Percentiles rank a stretch among this genome's conserved stretches.
Evolutionary conservation across 2,113 vertebrate genomes (phyloP).

Genomic region (Hyperopisus bebe): DNA sequence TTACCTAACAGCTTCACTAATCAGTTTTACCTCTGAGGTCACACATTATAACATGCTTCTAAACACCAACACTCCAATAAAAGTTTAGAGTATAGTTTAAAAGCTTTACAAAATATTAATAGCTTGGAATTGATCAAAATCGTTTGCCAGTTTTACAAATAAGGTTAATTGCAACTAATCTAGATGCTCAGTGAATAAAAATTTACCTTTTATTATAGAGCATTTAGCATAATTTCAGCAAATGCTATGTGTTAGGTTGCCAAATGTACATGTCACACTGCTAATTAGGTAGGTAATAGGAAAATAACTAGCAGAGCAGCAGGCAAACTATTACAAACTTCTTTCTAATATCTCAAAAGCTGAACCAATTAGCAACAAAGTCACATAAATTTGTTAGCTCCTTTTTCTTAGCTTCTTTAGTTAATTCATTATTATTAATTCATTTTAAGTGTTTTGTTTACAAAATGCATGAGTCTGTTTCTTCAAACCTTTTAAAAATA

Average conservation of each 20-base stretch:
- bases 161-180: background rate
- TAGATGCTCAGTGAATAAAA: background rate
- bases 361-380: background rate
- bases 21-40: background rate
- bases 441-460: background rate
- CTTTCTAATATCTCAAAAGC: background rate
- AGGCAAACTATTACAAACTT: background rate
- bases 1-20: slow-evolving; percentile 11
- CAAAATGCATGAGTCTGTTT: background rate
- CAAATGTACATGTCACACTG: background rate
- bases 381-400: background rate
- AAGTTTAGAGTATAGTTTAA: background rate
- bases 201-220: background rate
- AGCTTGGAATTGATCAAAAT: background rate
- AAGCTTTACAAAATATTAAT: background rate
- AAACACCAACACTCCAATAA: background rate
- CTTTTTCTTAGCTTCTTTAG: background rate
- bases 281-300: background rate
- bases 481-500: background rate
- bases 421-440: background rate
- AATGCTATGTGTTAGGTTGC: background rate
- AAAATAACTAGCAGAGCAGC: background rate
- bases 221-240: background rate
- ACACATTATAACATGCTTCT: background rate
- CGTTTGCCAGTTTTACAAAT: background rate